Conservation (phyloP, 2,797 vertebrate species). For the Gorsachius magnificus region DNA sequence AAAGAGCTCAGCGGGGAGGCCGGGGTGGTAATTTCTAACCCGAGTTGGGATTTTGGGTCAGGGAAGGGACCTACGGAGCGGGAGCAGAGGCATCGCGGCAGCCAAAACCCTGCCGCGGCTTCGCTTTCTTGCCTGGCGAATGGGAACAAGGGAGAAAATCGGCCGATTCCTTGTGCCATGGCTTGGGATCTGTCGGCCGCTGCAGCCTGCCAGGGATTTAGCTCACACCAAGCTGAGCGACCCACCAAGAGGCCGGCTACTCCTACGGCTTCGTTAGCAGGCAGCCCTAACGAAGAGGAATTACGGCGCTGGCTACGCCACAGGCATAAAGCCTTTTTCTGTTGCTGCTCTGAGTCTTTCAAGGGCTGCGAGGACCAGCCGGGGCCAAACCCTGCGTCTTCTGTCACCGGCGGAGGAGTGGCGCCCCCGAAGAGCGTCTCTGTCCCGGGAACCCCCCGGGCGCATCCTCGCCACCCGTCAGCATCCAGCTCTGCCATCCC, state of each 20-base stretch:
- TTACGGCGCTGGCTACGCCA: not conserved
- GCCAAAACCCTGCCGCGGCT: constrained; percentile 72
- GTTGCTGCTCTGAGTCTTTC: not conserved
- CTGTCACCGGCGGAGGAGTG: not conserved
- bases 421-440: not conserved
- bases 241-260: not conserved
- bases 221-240: not conserved
- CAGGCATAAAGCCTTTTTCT: not conserved
- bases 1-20: not conserved
- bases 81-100: constrained; percentile 82
- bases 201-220: not conserved
- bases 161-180: constrained; percentile 47
- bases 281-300: not conserved
- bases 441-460: not conserved
- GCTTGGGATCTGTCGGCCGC: not conserved
- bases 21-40: not conserved
- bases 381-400: not conserved
- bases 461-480: not conserved
- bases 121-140: constrained; percentile 79
- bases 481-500: not conserved
- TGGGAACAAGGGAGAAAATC: constrained; percentile 72
- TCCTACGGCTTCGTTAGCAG: not conserved
- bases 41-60: not conserved
- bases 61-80: not conserved
- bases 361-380: not conserved